Base-by-base conservation (phyloP, 2,113 vertebrate species). In the Sorex fumeus region DNA sequence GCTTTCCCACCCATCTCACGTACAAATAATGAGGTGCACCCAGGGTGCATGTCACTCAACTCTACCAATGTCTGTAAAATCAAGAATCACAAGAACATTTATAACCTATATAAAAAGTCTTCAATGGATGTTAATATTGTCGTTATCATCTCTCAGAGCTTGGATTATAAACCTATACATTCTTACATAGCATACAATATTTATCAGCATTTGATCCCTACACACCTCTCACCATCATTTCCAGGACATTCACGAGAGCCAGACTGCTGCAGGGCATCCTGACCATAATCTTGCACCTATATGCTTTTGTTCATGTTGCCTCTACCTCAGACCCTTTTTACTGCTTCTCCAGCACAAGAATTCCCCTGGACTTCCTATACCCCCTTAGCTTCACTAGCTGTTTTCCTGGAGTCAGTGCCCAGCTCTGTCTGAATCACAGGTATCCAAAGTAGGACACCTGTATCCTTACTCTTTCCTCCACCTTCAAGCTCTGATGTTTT, bases 41-140 rank as follows among this genome's bases (percentile, higher is more conserved):
- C 21, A 36, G n/a, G 8, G 1, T 45, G 32, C 40, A 10, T 8
- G 43, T 2, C 2, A 0, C 0, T 70, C 40, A 45, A 47, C 66
- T 28, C 47, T 18, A 45, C 0, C 47, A 9, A 30, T 25, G 7
- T 2, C 7, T 0, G 3, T 7, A 66, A 47, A 43, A 66, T 23
- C 40, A 66, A 71, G n/a, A 23, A 78, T 8, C 67, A 62, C 12
- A 0, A 3, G 27, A 50, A 71, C 43, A 15, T 50, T 50, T 69
- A 34, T 4, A 78, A 85, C 2, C 19, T 53, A 27, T 4, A 3
- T 8, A 67, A 32, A 92, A 90, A 28, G n/a, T 25, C 57, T 32
- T 85, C 84, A 23, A 40, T 60, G 74, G 84, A 79, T 15, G 25
- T 28, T 8, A 28, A 3, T 70, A 45, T 57, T 36, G 15, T 50